Evolutionary conservation across 2,797 vertebrate genomes (phyloP), one percentile per base, ranked within the genome.

Genomic region (Alosa sapidissima): DNA sequence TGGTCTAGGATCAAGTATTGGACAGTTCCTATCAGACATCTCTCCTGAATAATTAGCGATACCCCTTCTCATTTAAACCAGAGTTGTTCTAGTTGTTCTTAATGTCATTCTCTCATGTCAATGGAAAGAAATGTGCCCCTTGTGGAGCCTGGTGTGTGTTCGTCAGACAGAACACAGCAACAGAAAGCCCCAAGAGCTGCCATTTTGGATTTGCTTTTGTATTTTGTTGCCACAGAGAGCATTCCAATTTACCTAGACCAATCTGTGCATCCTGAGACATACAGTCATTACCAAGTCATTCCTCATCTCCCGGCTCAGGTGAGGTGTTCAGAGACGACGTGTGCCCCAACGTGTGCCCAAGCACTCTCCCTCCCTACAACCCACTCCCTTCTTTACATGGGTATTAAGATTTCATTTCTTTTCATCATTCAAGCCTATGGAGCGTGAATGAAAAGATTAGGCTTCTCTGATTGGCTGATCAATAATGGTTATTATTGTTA

Each of bases 401-500:
- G 86, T 89, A 89, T 89, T 83, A 86, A 86, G 85, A 88, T 89
- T 89, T 88, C 85, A 84, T 86, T 87, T 82, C 72, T 78, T 78
- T 78, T 78, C 72, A 81, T 85, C 86, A 36, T 47, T 82, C 58
- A 85, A 60, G 60, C 84, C 83, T 81, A 84, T 87, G 86, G 45
- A 65, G 86, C 88, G 62, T 36, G 75, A 78, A 54, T 19, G 7
- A 81, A 45, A 84, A 87, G 86, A 89, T 90, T 85, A 85, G 84
- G 86, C 55, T 83, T 85, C 81, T 82, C 28, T 85, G 83, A 88
- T 81, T 84, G 84, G 49, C 81, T 60, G 84, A 87, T 89, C 89
- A 83, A 90, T 90, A 87, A 83, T 81, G 85, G 83, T 87, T 89
- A 88, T 90, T 87, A 86, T 86, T 81, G 84, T 83, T 78, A 90